Conservation (phyloP, 1,140 invertebrate genomes). For the Bombus affinis region DNA sequence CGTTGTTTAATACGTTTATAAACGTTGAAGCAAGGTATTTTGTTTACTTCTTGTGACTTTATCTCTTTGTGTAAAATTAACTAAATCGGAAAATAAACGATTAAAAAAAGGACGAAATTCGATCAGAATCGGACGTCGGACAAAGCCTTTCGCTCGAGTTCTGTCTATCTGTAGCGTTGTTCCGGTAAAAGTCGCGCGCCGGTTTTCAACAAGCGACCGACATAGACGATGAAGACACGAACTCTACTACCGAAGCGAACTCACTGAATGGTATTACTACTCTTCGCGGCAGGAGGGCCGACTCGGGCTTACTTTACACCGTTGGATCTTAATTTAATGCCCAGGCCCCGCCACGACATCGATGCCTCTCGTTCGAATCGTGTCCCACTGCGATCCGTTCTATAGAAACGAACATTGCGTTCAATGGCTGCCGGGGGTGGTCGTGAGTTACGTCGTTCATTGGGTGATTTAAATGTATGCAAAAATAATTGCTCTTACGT, state of each 20-base stretch:
- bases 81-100: too few species aligned
- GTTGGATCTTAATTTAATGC: slow-evolving; percentile 70
- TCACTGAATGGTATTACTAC: slow-evolving; percentile 66
- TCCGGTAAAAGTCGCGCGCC: neutral
- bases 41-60: neutral
- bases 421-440: slow-evolving; percentile 6
- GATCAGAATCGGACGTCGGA: too few species aligned
- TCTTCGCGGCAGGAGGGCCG: slow-evolving; percentile 62
- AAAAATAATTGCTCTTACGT: neutral
- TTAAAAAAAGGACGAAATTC: too few species aligned
- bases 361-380: slow-evolving; percentile 25
- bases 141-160: neutral
- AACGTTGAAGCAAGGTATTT: neutral
- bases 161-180: neutral
- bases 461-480: neutral
- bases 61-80: too few species aligned
- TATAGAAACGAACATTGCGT: slow-evolving; percentile 8
- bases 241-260: slow-evolving; percentile 63
- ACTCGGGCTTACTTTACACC: slow-evolving; percentile 67
- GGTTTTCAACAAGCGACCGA: slow-evolving; percentile 56
- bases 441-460: slow-evolving; percentile 1
- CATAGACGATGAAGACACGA: slow-evolving; percentile 71
- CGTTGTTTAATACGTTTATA: neutral
- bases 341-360: slow-evolving; percentile 23
- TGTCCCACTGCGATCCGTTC: slow-evolving; percentile 44